These are phyloP conservation scores for Coreius guichenoti DNA, from an alignment of 2,797 vertebrate genomes.

Conservation along the genomic window DNA sequence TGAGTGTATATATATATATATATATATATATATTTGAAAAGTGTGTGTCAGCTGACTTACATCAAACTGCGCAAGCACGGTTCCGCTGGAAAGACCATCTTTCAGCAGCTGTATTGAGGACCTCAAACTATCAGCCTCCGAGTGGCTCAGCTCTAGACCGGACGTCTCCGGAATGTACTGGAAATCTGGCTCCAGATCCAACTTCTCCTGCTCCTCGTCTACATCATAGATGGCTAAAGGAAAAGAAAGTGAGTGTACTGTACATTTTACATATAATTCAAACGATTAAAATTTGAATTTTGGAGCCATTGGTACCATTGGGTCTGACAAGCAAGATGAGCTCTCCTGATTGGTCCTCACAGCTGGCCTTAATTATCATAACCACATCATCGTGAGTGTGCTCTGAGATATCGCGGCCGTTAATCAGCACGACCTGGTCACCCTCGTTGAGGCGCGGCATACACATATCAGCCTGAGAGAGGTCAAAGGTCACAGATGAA, in stretches of 20 bases:
- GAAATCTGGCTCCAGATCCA: slow-evolving; percentile 94
- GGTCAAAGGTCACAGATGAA: neutral
- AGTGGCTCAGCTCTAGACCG: slow-evolving; percentile 82
- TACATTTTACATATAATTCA: neutral
- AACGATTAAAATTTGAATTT: neutral
- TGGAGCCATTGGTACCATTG: slow-evolving; percentile 79
- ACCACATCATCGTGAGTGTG: slow-evolving; percentile 98
- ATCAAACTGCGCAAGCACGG: slow-evolving; percentile 92
- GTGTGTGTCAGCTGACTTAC: slow-evolving; percentile 75
- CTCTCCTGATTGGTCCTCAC: slow-evolving; percentile 95
- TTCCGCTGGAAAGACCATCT: slow-evolving; percentile 89
- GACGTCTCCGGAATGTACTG: slow-evolving; percentile 97
- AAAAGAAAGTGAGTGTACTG: neutral
- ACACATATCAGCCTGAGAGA: slow-evolving; percentile 91
- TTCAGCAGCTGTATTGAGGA: slow-evolving; percentile 91
- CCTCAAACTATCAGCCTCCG: slow-evolving; percentile 89
- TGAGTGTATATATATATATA: neutral
- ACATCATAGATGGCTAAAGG: slow-evolving; percentile 92
- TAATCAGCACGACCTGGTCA: slow-evolving; percentile 97
- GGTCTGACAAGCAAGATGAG: slow-evolving; percentile 95
- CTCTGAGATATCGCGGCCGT: slow-evolving; percentile 94
- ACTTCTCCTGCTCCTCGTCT: slow-evolving; percentile 88
- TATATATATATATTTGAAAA: neutral
- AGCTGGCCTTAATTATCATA: slow-evolving; percentile 98
- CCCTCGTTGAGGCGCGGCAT: slow-evolving; percentile 98